Evolutionary conservation across 2,797 vertebrate species (phyloP).

Genomic region (Tauraco hartlaubi): DNA sequence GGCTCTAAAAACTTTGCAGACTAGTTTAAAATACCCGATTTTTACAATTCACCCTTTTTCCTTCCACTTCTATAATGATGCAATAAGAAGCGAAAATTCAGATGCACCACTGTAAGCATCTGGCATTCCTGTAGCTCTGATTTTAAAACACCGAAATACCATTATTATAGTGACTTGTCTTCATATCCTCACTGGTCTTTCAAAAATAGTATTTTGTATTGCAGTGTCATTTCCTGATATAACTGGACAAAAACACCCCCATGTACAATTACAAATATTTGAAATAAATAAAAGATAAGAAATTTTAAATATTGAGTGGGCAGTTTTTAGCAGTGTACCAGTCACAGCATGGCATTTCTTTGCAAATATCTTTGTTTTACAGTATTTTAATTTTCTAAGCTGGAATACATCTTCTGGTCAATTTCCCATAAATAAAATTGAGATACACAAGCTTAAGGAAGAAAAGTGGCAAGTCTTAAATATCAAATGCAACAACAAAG

Average conservation of each 20-base stretch:
- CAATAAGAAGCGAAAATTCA: neutral
- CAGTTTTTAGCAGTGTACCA: neutral
- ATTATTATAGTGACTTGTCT: neutral
- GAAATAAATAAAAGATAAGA: conserved; percentile 4
- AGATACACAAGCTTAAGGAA: neutral
- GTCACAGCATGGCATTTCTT: neutral
- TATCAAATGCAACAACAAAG: neutral
- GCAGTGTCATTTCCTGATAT: neutral
- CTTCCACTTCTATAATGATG: neutral
- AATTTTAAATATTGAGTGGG: neutral
- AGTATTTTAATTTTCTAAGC: neutral
- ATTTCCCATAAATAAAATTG: neutral
- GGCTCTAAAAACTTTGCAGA: neutral
- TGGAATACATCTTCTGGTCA: neutral
- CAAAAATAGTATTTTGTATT: neutral
- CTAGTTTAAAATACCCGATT: neutral
- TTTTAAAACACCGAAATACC: neutral
- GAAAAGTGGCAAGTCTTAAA: neutral
- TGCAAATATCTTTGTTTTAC: neutral
- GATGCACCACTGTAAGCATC: neutral
- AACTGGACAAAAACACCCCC: neutral
- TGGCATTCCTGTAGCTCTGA: neutral
- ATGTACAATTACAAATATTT: neutral
- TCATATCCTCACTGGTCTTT: neutral
- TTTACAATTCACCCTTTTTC: neutral